Percentiles rank a stretch among this genome's conserved stretches.
These are phyloP conservation scores for Tetropium fuscum DNA, from an alignment of 2,888 invertebrate genomes.

Conservation along the genomic window DNA sequence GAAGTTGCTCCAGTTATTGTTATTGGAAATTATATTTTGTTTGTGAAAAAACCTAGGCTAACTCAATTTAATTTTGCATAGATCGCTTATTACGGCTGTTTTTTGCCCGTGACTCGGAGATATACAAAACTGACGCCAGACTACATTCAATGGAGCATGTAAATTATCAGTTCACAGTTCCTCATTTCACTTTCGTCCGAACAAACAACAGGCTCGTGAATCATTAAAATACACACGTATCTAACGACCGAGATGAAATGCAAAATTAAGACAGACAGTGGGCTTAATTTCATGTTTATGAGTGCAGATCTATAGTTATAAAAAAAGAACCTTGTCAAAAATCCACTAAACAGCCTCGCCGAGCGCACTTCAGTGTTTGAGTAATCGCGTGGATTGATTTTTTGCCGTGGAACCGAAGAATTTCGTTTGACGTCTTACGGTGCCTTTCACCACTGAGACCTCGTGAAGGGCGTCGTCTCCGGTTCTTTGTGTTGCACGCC, in stretches of 20 bases:
- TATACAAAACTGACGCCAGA: not conserved
- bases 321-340: slow-evolving; percentile 24
- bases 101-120: not conserved
- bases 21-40: not conserved
- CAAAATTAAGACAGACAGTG: not conserved
- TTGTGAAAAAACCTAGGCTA: not conserved
- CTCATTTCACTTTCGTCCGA: slow-evolving; percentile 17
- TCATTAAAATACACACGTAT: not conserved
- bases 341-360: slow-evolving; percentile 6
- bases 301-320: not conserved
- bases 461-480: slow-evolving; percentile 6
- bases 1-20: too few species aligned
- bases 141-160: slow-evolving; percentile 4
- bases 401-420: slow-evolving; percentile 2
- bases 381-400: slow-evolving; percentile 14
- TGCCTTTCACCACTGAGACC: slow-evolving; percentile 6
- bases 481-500: slow-evolving; percentile 1
- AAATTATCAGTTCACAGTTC: slow-evolving; percentile 8
- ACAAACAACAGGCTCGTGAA: not conserved
- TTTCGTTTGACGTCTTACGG: slow-evolving; percentile 10
- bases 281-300: not conserved
- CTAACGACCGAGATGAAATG: not conserved
- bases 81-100: not conserved
- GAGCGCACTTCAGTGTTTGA: slow-evolving; percentile 2
- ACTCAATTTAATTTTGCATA: not conserved